phyloP scores from a whole-genome alignment of 2,113 vertebrate species.

The Podarcis muralis region DNA sequence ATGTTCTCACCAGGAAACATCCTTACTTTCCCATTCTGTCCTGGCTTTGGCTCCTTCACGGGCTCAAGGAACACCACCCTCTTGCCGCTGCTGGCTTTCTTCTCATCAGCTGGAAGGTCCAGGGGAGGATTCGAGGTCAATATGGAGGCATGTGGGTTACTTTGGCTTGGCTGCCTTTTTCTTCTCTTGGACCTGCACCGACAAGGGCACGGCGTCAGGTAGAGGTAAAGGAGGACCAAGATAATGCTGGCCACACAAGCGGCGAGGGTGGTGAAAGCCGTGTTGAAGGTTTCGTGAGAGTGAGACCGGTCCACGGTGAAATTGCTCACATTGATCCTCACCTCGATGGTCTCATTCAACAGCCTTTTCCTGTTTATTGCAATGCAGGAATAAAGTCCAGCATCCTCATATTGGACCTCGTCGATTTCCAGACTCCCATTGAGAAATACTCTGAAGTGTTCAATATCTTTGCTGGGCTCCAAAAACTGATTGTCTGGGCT shows the following conservation, averaged over 20 bases:
- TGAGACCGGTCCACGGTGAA: slow-evolving; percentile 69
- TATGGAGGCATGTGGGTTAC: slow-evolving; percentile 68
- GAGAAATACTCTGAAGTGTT: slow-evolving; percentile 72
- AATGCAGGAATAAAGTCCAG: slow-evolving; percentile 81
- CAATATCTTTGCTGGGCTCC: slow-evolving; percentile 63
- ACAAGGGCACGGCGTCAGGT: slow-evolving; percentile 85
- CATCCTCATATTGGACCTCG: slow-evolving; percentile 76
- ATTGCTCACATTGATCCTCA: slow-evolving; percentile 81
- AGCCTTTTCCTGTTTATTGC: slow-evolving; percentile 73
- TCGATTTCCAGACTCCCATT: slow-evolving; percentile 84
- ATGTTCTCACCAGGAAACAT: slow-evolving; percentile 68
- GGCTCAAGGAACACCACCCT: slow-evolving; percentile 86
- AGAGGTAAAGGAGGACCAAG: slow-evolving; percentile 87
- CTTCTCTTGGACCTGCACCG: slow-evolving; percentile 68
- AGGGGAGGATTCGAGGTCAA: slow-evolving; percentile 66
- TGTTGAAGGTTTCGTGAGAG: slow-evolving; percentile 83
- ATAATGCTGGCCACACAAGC: slow-evolving; percentile 87
- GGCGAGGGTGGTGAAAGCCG: slow-evolving; percentile 87
- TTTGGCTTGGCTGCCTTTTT: slow-evolving; percentile 71
- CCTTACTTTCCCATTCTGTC: slow-evolving; percentile 76
- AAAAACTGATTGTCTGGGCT: slow-evolving; percentile 74
- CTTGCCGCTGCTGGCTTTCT: slow-evolving; percentile 80
- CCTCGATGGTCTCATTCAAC: slow-evolving; percentile 74
- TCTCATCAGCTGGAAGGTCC: slow-evolving; percentile 71
- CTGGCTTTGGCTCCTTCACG: slow-evolving; percentile 67